These are phyloP conservation scores for Tubulanus polymorphus DNA, from an alignment of 2,888 invertebrate genomes.

Conservation along the genomic window DNA sequence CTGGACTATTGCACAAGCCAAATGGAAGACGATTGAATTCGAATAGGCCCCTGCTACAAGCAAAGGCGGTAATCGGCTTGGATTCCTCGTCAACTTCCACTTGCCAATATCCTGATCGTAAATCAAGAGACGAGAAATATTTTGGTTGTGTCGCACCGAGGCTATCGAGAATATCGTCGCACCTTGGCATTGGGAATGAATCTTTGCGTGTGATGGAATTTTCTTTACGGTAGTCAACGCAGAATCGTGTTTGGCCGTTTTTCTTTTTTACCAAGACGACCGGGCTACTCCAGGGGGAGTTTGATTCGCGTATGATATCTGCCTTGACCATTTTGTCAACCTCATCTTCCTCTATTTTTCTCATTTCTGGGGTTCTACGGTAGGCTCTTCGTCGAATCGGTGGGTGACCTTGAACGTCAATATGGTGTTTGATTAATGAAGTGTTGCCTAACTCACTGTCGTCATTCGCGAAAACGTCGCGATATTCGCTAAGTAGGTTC, in stretches of 20 bases:
- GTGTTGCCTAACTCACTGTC: neutral
- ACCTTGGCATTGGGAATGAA: neutral
- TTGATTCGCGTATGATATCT: neutral
- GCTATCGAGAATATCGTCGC: neutral
- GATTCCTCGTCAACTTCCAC: neutral
- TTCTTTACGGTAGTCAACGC: neutral
- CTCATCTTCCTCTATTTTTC: neutral
- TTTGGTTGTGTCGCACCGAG: neutral
- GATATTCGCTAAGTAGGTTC: neutral
- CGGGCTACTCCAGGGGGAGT: neutral
- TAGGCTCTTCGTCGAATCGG: neutral
- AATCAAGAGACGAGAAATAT: neutral
- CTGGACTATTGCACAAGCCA: constrained; percentile 6
- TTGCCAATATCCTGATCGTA: neutral
- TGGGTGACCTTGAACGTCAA: neutral
- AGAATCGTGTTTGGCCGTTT: neutral
- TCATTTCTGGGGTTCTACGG: neutral
- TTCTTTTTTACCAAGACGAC: neutral
- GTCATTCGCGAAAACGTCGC: neutral
- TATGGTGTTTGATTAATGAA: neutral
- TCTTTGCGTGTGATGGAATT: neutral
- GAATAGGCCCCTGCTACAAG: constrained; percentile 2
- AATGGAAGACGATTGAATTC: constrained; percentile 10
- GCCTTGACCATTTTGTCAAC: neutral
- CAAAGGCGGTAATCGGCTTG: constrained; percentile 8